A percentile compares a stretch with the other conserved stretches of the same genome.
Conservation (phyloP, 2,888 invertebrate species). For the Folsomia manolachei region DNA sequence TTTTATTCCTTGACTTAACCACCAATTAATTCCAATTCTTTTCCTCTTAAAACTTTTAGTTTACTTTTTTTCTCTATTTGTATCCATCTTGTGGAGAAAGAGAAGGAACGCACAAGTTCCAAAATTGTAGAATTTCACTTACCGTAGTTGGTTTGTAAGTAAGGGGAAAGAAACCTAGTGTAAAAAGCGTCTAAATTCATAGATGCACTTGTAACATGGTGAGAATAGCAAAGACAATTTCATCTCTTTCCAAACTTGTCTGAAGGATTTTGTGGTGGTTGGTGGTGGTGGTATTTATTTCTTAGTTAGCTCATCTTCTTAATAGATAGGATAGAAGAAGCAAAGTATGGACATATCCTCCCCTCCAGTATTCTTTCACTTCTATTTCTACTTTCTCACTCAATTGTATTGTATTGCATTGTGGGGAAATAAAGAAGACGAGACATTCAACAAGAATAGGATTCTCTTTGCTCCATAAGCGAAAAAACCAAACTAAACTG, state of each 20-base stretch:
- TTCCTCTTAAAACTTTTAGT: background rate
- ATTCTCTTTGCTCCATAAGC: background rate
- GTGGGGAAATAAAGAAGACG: slow-evolving; percentile 8
- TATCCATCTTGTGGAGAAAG: no score
- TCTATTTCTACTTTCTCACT: background rate
- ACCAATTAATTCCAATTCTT: background rate
- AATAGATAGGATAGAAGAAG: background rate
- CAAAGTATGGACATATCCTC: background rate
- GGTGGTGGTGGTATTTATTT: slow-evolving; percentile 5
- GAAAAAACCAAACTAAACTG: no score
- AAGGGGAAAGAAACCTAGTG: background rate
- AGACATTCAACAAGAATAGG: background rate
- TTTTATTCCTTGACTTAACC: no score
- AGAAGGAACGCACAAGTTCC: background rate
- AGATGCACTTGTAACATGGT: background rate
- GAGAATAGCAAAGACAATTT: slow-evolving; percentile 2
- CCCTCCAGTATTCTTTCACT: background rate
- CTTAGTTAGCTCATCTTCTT: slow-evolving; percentile 10
- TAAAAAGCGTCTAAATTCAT: no score
- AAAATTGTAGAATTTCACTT: background rate
- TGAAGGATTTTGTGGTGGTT: slow-evolving; percentile 1
- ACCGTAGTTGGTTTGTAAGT: background rate
- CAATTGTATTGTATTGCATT: slow-evolving; percentile 5
- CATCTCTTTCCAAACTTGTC: background rate
- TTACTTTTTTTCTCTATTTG: no score